Evolutionary conservation across 2,113 vertebrate species (phyloP), one percentile per base, ranked within the genome.

Genomic region (Acanthisitta chloris): DNA sequence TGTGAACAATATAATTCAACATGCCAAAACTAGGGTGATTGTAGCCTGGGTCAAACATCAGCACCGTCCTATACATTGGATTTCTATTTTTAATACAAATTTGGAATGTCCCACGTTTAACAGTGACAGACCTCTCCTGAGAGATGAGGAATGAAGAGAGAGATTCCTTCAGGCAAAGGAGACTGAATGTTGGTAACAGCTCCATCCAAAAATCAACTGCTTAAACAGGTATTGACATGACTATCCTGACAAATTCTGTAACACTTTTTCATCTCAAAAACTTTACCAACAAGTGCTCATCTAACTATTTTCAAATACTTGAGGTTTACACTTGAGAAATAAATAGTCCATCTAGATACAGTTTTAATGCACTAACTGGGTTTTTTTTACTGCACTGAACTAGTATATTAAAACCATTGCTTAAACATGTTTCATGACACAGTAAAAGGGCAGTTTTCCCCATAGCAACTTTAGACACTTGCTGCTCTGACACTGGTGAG

Each of bases 141-240:
- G 38, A 58, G 15, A 14, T 34, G 5, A 73, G 33, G 61, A 72
- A 80, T n/a, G 11, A 16, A 80, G 40, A 58, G 38, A 18, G 0
- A 58, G 28, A 48, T 67, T 33, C 40, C 33, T 69, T 72, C 14
- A 11, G 52, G 38, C 58, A 86, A 91, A 72, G 17, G 34, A 72
- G 29, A 67, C 14, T 31, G 16, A 80, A 80, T 0, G 0, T 29
- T 62, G n/a, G 6, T 2, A 62, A 84, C 43, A 71, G 25, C 9
- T 58, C n/a, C 3, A 1, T 24, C 64, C n/a, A 52, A 58, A 81
- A 55, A 64, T 25, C 48, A 81, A n/a, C 33, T 89, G 33, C 17
- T 43, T 55, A 42, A 77, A 26, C 21, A 81, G 21, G 10, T 72
- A 64, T 2, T 59, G 48, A 45, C 14, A 24, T 42, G 48, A 31